Evolutionary conservation across 1,140 invertebrate species (phyloP).

Genomic region (Hylaeus anthracinus): DNA sequence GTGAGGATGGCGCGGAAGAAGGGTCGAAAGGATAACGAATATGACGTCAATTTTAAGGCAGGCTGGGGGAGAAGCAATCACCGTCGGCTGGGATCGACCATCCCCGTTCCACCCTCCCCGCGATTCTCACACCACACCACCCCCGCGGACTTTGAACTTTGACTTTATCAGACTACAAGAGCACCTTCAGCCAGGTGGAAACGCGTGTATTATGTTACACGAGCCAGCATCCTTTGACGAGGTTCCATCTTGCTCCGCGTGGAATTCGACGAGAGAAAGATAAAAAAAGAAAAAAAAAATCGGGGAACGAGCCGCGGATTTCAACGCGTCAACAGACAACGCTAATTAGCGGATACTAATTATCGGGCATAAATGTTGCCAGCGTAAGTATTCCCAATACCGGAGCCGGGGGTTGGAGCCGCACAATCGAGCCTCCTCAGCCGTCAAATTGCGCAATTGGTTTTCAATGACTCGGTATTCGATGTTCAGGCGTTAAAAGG

Average conservation of each 20-base stretch:
- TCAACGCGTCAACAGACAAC: conserved; percentile 29
- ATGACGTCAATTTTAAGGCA: conserved; percentile 80
- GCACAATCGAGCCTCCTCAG: conserved; percentile 26
- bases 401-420: background rate
- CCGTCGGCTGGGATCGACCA: conserved; percentile 66
- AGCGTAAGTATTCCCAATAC: conserved; percentile 30
- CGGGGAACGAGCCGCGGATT: conserved; percentile 7
- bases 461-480: conserved; percentile 39
- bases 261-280: conserved; percentile 27
- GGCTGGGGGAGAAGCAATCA: conserved; percentile 75
- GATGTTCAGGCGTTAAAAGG: conserved; percentile 40
- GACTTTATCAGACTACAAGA: conserved; percentile 65
- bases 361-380: conserved; percentile 31
- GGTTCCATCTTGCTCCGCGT: conserved; percentile 32
- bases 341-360: conserved; percentile 50
- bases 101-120: conserved; percentile 44
- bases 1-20: conserved; percentile 70
- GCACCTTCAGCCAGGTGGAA: conserved; percentile 66
- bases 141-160: conserved; percentile 70
- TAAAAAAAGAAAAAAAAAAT: background rate
- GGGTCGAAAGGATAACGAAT: conserved; percentile 80
- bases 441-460: conserved; percentile 38
- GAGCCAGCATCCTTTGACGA: conserved; percentile 59
- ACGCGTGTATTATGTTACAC: conserved; percentile 61
- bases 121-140: conserved; percentile 62